Evolutionary conservation across 2,113 vertebrate species (phyloP).

Genomic region (Columba livia): DNA sequence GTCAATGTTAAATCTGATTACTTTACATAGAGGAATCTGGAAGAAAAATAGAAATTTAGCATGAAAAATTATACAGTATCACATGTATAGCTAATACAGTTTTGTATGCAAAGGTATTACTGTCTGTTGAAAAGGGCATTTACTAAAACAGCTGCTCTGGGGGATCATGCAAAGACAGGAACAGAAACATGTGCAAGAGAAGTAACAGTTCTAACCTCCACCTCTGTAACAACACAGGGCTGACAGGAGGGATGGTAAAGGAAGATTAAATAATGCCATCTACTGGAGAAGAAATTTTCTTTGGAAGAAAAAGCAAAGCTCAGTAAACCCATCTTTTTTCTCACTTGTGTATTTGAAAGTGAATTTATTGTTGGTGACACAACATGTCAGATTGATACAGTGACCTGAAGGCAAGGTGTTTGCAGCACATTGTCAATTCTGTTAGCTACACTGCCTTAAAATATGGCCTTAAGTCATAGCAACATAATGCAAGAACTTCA

Average conservation of each 20-base stretch:
- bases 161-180: background rate
- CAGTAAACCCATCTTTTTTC: background rate
- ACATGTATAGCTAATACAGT: background rate
- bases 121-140: background rate
- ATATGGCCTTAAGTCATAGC: background rate
- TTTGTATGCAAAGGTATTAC: background rate
- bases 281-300: conserved; percentile 62
- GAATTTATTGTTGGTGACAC: background rate
- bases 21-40: conserved; percentile 97
- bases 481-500: background rate
- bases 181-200: background rate
- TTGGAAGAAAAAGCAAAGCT: background rate
- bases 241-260: background rate
- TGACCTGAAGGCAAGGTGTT: background rate
- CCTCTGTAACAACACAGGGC: background rate
- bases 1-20: conserved; percentile 99
- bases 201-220: background rate
- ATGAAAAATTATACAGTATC: background rate
- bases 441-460: background rate
- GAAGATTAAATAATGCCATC: conserved; percentile 71
- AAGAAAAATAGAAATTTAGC: conserved; percentile 53
- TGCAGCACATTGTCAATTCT: background rate
- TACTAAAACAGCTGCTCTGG: background rate
- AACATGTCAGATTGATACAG: background rate
- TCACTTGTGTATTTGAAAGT: background rate